A percentile compares a stretch with the other conserved stretches of the same genome.
These are phyloP conservation scores for Schizotus pectinicornis DNA, from an alignment of 2,888 invertebrate genomes.

Conservation along the genomic window DNA sequence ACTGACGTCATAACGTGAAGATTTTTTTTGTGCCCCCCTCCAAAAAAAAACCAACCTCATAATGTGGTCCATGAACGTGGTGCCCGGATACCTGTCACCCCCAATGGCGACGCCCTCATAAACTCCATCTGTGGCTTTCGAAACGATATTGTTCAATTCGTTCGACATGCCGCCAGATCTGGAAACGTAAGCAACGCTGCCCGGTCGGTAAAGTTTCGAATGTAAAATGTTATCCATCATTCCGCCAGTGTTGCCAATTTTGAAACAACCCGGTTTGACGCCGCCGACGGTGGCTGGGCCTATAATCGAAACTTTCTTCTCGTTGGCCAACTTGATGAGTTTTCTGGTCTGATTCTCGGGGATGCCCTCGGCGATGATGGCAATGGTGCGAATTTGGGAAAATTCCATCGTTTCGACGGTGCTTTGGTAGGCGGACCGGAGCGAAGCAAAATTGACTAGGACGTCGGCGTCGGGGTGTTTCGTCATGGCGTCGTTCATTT, in stretches of 20 bases:
- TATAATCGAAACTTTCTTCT: constrained; percentile 65
- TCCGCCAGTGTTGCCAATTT: constrained; percentile 99
- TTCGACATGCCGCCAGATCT: constrained; percentile 99
- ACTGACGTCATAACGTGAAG: constrained; percentile 81
- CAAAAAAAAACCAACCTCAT: constrained; percentile 63
- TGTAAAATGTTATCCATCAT: constrained; percentile 99
- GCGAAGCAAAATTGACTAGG: constrained; percentile 95
- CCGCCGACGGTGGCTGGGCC: constrained; percentile 94
- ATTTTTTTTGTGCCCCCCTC: not conserved
- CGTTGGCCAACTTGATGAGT: constrained; percentile 82
- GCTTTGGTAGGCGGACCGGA: constrained; percentile 96
- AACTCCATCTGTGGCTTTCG: constrained; percentile 96
- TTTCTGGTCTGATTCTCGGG: constrained; percentile 98
- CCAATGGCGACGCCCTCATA: constrained; percentile 97
- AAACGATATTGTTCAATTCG: constrained; percentile 97
- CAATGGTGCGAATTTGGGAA: constrained; percentile 93
- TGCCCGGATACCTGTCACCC: constrained; percentile 97
- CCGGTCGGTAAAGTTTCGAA: constrained; percentile 95
- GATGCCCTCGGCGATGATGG: constrained; percentile 99
- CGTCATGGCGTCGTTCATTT: constrained; percentile 94
- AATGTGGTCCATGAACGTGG: constrained; percentile 97
- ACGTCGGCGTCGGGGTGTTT: constrained; percentile 96
- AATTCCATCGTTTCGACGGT: constrained; percentile 93
- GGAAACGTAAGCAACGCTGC: constrained; percentile 97
- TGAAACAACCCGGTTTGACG: constrained; percentile 98